Percentiles rank a stretch among this genome's conserved stretches.
phyloP scores from a whole-genome alignment of 92 coral and sea anemone genomes.

The Nematostella vectensis region DNA sequence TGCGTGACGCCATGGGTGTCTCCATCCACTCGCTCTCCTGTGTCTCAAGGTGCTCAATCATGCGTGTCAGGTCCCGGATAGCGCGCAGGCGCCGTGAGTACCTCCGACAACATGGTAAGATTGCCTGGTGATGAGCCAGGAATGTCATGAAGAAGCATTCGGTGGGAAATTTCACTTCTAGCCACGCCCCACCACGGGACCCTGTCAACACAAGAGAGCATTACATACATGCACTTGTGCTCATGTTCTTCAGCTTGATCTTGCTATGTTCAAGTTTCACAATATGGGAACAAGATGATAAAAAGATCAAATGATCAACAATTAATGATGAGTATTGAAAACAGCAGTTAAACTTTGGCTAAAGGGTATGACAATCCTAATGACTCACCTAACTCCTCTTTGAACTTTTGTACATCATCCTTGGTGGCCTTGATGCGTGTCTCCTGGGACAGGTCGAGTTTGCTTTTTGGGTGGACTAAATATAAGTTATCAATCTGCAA shows the following conservation, averaged over 20 bases:
- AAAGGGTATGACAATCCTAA: too few relatives aligned
- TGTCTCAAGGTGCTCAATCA: constrained; percentile 81
- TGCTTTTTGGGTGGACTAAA: constrained; percentile 76
- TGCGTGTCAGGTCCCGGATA: constrained; percentile 75
- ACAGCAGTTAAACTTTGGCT: background rate
- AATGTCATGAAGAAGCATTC: constrained; percentile 95
- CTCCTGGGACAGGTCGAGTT: constrained; percentile 63
- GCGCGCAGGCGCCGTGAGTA: constrained; percentile 79
- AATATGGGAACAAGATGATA: too few relatives aligned
- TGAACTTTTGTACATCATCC: constrained; percentile 73
- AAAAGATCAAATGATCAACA: too few relatives aligned
- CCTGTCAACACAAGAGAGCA: too few relatives aligned
- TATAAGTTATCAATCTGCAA: constrained; percentile 73
- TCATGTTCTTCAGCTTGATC: too few relatives aligned
- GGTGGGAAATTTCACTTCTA: constrained; percentile 83
- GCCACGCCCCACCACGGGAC: constrained; percentile 11
- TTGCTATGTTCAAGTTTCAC: too few relatives aligned
- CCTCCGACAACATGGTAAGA: constrained; percentile 78
- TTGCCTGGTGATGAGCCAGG: constrained; percentile 78
- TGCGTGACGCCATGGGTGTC: constrained; percentile 83
- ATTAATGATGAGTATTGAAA: too few relatives aligned
- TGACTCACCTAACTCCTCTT: constrained; percentile 53
- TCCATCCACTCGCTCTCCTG: constrained; percentile 96
- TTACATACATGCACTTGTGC: too few relatives aligned
- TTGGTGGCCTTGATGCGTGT: constrained; percentile 77